A percentile compares a stretch with the other conserved stretches of the same genome.
These are phyloP conservation scores for Cotesia congregata DNA, from an alignment of 2,888 invertebrate species.

Conservation along the genomic window DNA sequence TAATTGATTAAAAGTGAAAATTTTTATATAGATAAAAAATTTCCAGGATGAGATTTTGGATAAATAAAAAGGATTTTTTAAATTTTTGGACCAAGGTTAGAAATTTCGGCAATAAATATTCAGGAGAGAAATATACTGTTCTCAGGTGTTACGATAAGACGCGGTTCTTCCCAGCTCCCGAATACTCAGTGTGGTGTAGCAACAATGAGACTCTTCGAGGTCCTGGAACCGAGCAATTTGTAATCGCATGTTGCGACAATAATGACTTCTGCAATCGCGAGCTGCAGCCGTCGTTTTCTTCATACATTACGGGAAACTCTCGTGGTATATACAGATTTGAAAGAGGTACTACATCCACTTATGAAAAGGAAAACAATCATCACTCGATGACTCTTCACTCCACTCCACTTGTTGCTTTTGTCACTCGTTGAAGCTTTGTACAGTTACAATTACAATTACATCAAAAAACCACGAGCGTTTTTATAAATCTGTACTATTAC, in stretches of 20 bases:
- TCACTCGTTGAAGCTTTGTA: constrained; percentile 37
- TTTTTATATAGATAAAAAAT: too few relatives aligned
- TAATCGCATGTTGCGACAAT: constrained; percentile 85
- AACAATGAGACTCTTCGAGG: constrained; percentile 60
- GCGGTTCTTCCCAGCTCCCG: constrained; percentile 65
- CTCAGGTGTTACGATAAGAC: constrained; percentile 69
- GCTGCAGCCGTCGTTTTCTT: constrained; percentile 73
- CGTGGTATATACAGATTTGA: constrained; percentile 59
- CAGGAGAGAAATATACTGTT: constrained; percentile 52
- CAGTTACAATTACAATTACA: constrained; percentile 13
- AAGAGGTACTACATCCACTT: constrained; percentile 57
- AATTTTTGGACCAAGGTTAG: too few relatives aligned
- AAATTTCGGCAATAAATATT: constrained; percentile 12
- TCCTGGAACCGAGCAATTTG: constrained; percentile 75
- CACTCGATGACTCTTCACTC: neutral
- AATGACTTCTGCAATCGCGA: constrained; percentile 82
- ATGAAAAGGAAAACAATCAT: constrained; percentile 14
- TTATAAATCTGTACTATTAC: neutral
- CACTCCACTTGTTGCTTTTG: constrained; percentile 33
- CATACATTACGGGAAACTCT: constrained; percentile 56
- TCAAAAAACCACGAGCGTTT: constrained; percentile 4
- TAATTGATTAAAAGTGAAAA: too few relatives aligned
- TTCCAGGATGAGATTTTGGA: too few relatives aligned
- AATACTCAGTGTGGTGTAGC: constrained; percentile 66
- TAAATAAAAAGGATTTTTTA: too few relatives aligned